Base-by-base conservation (phyloP, 2,797 vertebrate species). In the Sebastiscus tertius region DNA sequence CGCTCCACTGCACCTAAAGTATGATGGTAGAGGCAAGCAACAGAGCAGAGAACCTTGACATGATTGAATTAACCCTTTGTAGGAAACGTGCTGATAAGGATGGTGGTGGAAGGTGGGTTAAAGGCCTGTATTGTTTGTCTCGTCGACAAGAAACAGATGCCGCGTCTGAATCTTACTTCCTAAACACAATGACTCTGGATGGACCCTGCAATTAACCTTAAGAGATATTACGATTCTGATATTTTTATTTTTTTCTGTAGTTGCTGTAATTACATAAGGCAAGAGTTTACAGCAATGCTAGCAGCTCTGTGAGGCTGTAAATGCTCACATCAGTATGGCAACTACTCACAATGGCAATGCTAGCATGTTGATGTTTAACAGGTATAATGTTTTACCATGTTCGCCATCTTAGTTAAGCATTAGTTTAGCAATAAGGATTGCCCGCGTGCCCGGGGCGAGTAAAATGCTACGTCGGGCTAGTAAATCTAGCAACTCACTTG, bases 11-110 rank as follows among this genome's bases (percentile, higher is more conserved):
- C 97, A 94, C 96, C 97, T 97, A 97, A 98, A 98, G 97, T 97
- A 98, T 97, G 97, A 99, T 98, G 97, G 97, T 95, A 96, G 97
- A 97, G 87, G 97, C 95, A 86, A 94, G 96, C 95, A 94, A 92
- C 94, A 95, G 97, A 98, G 97, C 97, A 97, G 96, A 97, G 96
- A 97, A 96, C 97, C 90, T 91, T 93, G 90, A 96, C 95, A 97
- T 98, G 97, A 98, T 97, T 97, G 97, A 97, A 97, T 99, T 98
- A 99, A 98, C 97, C 97, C 97, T 75, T 97, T 96, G 93, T 90
- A 90, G 94, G 91, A 92, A 95, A 91, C 78, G 88, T 87, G 88
- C 93, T 92, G 93, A 94, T 95, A 94, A 95, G 91, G 89, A 92
- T 88, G 80, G 80, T 61, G 80, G 90, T 82, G 68, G 79, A 72